Evolutionary conservation across 2,797 vertebrate genomes (phyloP), one percentile per base, ranked within the genome.

Genomic region (Orestias chungarensis): DNA sequence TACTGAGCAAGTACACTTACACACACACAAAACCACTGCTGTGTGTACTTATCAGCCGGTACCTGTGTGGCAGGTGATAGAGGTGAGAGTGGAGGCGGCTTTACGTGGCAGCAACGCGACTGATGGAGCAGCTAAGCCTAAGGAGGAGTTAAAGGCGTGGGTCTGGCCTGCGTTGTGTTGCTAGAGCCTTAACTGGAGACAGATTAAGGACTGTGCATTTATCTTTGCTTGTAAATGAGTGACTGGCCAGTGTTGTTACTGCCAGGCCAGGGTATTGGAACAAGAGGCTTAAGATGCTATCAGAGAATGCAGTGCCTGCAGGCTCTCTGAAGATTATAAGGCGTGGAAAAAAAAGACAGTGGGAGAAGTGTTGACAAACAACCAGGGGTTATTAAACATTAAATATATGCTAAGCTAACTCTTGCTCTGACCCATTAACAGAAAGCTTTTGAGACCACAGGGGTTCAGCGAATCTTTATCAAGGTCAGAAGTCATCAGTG

Each of bases 281-380:
- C 94, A 95, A 95, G 94, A 92, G 93, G 94, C 93, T 95, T 95
- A 94, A 95, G 94, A 95, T 95, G 87, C 66, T 93, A 95, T 95
- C 93, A 70, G 64, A n/a, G 73, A 84, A 89, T 80, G 82, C 87
- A 78, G 91, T 87, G 91, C 91, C 93, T 93, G 92, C 93, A 94
- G 93, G 92, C 92, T 90, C 91, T 90, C 89, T 86, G 88, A 88
- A 94, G 93, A 95, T 94, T 95, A 94, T 92, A 89, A 94, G 82
- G 91, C 89, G 83, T 79, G 86, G 82, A 88, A 86, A 91, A 91
- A 91, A 91, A 91, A 91, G 87, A 89, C 85, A 88, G 83, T 86
- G 85, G 87, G 77, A 88, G 90, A 91, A 92, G 88, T 93, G 92
- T 94, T 95, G 93, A 94, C 94, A 94, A 95, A 95, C 94, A 95